A percentile compares a stretch with the other conserved stretches of the same genome.
phyloP scores from a whole-genome alignment of 2,888 invertebrate genomes.

The Slavum lentiscoides region DNA sequence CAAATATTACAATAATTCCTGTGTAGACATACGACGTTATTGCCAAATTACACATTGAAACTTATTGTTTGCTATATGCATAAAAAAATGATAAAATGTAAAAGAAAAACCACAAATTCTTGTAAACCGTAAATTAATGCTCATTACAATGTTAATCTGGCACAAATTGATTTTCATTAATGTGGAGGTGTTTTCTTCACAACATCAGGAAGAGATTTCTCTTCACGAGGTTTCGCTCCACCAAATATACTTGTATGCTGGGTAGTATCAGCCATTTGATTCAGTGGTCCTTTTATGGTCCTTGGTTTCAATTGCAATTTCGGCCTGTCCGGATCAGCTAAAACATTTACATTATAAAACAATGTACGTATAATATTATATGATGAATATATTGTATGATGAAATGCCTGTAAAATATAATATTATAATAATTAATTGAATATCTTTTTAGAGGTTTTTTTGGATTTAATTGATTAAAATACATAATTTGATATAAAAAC shows the following conservation, averaged over 20 bases:
- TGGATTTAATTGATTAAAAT: too few relatives aligned
- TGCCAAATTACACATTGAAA: conserved; percentile 42
- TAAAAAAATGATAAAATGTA: conserved; percentile 47
- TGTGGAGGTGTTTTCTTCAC: conserved; percentile 42
- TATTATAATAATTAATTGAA: too few relatives aligned
- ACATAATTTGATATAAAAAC: too few relatives aligned
- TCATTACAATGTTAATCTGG: conserved; percentile 49
- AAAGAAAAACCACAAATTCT: conserved; percentile 42
- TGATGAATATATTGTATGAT: too few relatives aligned
- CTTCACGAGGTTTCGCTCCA: conserved; percentile 90
- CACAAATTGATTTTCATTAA: conserved; percentile 28
- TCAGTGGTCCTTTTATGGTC: conserved; percentile 83
- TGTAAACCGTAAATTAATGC: conserved; percentile 44
- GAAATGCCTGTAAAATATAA: too few relatives aligned
- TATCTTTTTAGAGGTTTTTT: too few relatives aligned
- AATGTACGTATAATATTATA: too few relatives aligned
- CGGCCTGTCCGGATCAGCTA: conserved; percentile 74
- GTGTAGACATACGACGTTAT: conserved; percentile 39
- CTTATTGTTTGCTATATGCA: conserved; percentile 41
- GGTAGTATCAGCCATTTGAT: conserved; percentile 82
- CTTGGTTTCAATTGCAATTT: conserved; percentile 82
- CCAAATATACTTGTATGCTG: conserved; percentile 91
- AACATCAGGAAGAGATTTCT: conserved; percentile 61
- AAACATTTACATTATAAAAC: neutral
- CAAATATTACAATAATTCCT: conserved; percentile 38